Conservation (phyloP, 1,140 invertebrate species). For the Hycleus phaleratus region DNA sequence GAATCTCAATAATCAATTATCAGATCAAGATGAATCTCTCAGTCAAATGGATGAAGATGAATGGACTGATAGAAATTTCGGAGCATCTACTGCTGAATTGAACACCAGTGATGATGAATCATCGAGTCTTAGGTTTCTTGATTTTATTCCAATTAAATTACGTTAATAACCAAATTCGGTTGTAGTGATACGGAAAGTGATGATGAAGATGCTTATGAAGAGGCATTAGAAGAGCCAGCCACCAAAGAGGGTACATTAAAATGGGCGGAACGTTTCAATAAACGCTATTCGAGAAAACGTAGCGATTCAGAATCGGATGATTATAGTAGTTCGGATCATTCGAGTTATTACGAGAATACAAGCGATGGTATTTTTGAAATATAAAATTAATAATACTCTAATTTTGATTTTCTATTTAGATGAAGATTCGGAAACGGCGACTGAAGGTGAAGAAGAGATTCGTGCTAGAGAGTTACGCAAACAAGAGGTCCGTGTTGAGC, state of each 20-base stretch:
- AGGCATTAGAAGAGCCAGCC: constrained; percentile 53
- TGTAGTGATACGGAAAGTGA: constrained; percentile 50
- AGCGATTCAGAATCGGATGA: constrained; percentile 33
- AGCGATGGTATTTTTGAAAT: constrained; percentile 48
- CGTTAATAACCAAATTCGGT: constrained; percentile 16
- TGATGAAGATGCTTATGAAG: constrained; percentile 54
- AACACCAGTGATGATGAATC: constrained; percentile 69
- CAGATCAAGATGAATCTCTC: constrained; percentile 63
- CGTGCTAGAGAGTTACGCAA: constrained; percentile 56
- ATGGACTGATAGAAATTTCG: constrained; percentile 87
- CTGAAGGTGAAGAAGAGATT: constrained; percentile 64
- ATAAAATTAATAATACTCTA: neutral
- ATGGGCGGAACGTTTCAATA: constrained; percentile 56
- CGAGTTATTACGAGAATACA: constrained; percentile 54
- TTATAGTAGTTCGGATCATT: constrained; percentile 52
- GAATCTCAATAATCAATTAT: constrained; percentile 47
- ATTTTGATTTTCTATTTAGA: constrained; percentile 41
- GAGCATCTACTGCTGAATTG: constrained; percentile 62
- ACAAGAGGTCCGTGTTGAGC: constrained; percentile 59
- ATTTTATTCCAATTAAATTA: neutral
- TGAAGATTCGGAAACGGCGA: constrained; percentile 63
- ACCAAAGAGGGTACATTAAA: constrained; percentile 58
- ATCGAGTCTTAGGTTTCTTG: constrained; percentile 31
- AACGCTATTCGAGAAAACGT: constrained; percentile 29
- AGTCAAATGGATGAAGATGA: constrained; percentile 86